A percentile compares a stretch with the other conserved stretches of the same genome.
phyloP scores from a whole-genome alignment of 2,113 vertebrate species.

The Theristicus caerulescens region DNA sequence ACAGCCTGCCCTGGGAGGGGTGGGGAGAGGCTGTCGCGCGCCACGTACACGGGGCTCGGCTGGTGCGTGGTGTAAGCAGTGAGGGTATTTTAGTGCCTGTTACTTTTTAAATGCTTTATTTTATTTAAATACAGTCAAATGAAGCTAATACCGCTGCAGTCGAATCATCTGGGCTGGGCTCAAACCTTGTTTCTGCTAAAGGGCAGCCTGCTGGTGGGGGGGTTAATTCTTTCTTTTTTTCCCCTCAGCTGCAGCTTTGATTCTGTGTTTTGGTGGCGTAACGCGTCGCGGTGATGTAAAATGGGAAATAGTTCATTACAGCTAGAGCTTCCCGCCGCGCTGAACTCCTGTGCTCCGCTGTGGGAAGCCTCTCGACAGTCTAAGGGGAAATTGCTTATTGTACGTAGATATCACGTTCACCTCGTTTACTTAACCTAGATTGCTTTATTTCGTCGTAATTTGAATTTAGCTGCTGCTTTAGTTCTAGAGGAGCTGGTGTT shows the following conservation, averaged over 20 bases:
- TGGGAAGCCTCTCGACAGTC: not conserved
- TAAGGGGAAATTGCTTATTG: not conserved
- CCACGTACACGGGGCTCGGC: accelerated
- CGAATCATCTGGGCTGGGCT: not conserved
- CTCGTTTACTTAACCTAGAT: not conserved
- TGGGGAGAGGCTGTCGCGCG: not conserved
- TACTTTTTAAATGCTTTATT: not conserved
- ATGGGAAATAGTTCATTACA: accelerated
- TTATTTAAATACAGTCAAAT: slow-evolving; percentile 59
- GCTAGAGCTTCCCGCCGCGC: not conserved
- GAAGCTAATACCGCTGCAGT: not conserved
- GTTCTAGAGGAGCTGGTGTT: slow-evolving; percentile 9
- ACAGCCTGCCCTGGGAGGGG: not conserved
- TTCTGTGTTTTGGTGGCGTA: not conserved
- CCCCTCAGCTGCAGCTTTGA: not conserved
- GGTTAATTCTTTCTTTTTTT: accelerated
- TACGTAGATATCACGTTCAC: not conserved
- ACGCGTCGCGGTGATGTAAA: accelerated
- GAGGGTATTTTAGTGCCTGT: not conserved
- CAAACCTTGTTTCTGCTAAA: not conserved
- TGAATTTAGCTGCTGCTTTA: not conserved
- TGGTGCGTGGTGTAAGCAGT: not conserved
- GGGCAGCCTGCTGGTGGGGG: not conserved
- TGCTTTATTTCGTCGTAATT: not conserved
- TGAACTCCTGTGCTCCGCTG: accelerated